Percentiles rank a stretch among this genome's conserved stretches.
Conservation (phyloP, 2,113 vertebrate genomes). For the Notechis scutatus region DNA sequence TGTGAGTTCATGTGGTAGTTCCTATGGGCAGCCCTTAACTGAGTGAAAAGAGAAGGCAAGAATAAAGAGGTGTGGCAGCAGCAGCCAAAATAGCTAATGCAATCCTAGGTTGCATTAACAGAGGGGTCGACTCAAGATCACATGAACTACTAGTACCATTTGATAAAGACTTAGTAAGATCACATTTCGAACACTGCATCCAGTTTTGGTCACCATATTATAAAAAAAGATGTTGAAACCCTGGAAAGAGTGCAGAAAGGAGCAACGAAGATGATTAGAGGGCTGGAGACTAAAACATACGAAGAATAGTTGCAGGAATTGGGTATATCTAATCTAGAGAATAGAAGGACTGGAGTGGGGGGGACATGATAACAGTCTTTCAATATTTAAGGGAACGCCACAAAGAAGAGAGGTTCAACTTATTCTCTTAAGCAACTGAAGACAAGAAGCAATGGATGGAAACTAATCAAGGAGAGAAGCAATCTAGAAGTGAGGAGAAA, state of each 20-base stretch:
- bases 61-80: not conserved
- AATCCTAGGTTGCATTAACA: not conserved
- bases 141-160: not conserved
- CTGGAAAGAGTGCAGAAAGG: not conserved
- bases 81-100: not conserved
- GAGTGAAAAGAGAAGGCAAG: not conserved
- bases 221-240: not conserved
- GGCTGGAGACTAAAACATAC: not conserved
- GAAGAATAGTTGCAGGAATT: not conserved
- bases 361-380: not conserved
- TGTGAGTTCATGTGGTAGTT: not conserved
- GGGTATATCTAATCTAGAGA: not conserved
- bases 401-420: not conserved
- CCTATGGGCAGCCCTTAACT: not conserved
- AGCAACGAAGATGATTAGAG: not conserved
- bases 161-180: not conserved
- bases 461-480: not conserved
- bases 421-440: not conserved
- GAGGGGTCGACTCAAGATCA: not conserved
- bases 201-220: not conserved
- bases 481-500: not conserved
- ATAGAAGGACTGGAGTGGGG: not conserved
- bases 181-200: not conserved
- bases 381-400: not conserved
- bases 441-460: not conserved